Evolutionary conservation across 2,888 invertebrate species (phyloP).

Genomic region (Zeuzera pyrina): DNA sequence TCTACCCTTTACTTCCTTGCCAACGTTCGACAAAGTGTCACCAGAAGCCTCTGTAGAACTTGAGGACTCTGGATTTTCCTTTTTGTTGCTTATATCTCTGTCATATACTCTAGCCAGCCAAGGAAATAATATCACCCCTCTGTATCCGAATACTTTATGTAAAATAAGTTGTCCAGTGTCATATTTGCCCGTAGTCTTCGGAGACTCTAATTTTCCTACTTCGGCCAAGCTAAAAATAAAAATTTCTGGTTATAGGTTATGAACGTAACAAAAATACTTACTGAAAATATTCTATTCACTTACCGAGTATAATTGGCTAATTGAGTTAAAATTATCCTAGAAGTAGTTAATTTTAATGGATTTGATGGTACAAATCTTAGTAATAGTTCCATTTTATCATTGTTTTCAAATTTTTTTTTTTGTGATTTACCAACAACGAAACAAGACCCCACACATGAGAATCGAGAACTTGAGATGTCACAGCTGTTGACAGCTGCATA

Average conservation of each 20-base stretch:
- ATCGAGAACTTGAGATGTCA: too few relatives aligned
- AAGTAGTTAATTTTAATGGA: conserved; percentile 43
- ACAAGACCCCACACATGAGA: too few relatives aligned
- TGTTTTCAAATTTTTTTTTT: conserved; percentile 44
- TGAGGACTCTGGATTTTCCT: conserved; percentile 58
- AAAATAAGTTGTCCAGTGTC: conserved; percentile 97
- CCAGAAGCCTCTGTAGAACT: conserved; percentile 34
- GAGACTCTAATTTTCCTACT: conserved; percentile 92
- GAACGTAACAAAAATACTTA: conserved; percentile 30
- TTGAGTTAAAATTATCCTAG: conserved; percentile 53
- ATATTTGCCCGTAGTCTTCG: conserved; percentile 91
- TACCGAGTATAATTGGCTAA: conserved; percentile 64
- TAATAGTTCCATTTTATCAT: conserved; percentile 71
- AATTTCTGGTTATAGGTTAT: conserved; percentile 39
- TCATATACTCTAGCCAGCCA: conserved; percentile 98
- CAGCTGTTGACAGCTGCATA: too few relatives aligned
- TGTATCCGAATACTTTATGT: conserved; percentile 96
- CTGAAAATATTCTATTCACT: conserved; percentile 14
- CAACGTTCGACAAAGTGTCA: conserved; percentile 68
- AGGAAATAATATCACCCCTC: conserved; percentile 97
- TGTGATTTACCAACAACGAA: too few relatives aligned
- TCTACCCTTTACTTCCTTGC: conserved; percentile 90
- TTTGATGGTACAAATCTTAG: conserved; percentile 55
- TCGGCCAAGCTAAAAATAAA: conserved; percentile 84
- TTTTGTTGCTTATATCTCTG: conserved; percentile 85